Percentiles rank a stretch among this genome's conserved stretches.
phyloP scores from a whole-genome alignment of 2,113 vertebrate species.

The Ciconia boyciana region DNA sequence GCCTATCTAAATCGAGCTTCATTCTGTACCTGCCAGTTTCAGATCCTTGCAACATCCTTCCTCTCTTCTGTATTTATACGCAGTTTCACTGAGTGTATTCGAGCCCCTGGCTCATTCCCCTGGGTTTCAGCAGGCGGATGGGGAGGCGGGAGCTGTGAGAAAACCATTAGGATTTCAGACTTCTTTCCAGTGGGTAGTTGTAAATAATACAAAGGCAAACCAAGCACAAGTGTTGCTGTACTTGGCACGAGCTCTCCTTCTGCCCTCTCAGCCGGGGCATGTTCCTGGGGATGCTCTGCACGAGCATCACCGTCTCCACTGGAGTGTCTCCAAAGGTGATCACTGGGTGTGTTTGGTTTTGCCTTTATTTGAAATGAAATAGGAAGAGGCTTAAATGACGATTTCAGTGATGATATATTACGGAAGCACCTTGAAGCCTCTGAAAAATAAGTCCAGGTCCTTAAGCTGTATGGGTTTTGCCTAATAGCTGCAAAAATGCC shows the following conservation, averaged over 20 bases:
- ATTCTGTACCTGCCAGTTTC: neutral
- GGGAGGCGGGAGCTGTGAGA: neutral
- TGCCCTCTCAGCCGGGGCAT: fast-evolving
- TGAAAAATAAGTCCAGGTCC: neutral
- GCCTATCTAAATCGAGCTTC: neutral
- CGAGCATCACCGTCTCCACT: fast-evolving
- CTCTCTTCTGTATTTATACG: neutral
- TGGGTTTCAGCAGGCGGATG: neutral
- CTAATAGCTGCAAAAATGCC: neutral
- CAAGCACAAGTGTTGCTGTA: neutral
- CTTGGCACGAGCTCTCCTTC: neutral
- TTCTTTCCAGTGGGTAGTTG: neutral
- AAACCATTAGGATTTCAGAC: neutral
- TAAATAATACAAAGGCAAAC: neutral
- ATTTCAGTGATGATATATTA: neutral
- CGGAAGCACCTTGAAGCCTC: neutral
- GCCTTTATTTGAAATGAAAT: neutral
- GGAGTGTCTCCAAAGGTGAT: fast-evolving
- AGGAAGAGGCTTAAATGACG: neutral
- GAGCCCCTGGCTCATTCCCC: neutral
- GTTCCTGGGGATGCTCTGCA: neutral
- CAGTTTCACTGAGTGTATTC: neutral
- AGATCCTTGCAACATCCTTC: neutral
- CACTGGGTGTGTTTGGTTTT: neutral
- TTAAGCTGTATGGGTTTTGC: neutral